Percentiles rank a stretch among this genome's conserved stretches.
Conservation (phyloP, 1,140 invertebrate species). For the Asbolus verrucosus region DNA sequence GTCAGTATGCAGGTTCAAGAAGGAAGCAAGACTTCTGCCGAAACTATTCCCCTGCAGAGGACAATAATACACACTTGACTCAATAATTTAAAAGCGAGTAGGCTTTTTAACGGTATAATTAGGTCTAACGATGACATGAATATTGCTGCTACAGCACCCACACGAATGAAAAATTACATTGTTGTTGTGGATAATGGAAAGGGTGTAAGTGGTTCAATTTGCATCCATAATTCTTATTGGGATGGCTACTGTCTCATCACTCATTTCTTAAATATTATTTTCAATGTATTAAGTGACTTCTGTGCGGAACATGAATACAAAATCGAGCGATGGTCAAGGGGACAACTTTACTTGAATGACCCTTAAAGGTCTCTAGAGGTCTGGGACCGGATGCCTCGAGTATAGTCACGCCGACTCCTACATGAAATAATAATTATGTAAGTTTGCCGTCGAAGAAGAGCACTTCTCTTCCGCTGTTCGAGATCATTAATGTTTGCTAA, state of each 20-base stretch:
- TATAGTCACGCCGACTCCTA: constrained; percentile 42
- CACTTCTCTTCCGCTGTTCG: constrained; percentile 52
- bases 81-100: constrained; percentile 9
- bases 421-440: constrained; percentile 56
- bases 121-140: neutral
- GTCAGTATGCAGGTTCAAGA: no score
- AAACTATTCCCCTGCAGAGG: neutral
- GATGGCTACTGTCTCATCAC: no score
- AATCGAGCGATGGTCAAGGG: constrained; percentile 47
- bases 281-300: neutral
- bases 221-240: neutral
- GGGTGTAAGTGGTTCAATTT: neutral
- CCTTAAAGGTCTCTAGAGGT: constrained; percentile 44
- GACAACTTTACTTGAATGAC: constrained; percentile 49
- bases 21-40: neutral
- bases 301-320: constrained; percentile 38
- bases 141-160: constrained; percentile 2
- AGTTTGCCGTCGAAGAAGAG: constrained; percentile 49
- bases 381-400: constrained; percentile 40
- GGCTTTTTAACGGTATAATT: constrained; percentile 7
- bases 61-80: constrained; percentile 22
- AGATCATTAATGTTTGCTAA: constrained; percentile 49
- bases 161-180: neutral
- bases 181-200: neutral
- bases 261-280: neutral